Evolutionary conservation across 37 sponge, comb jelly and placozoan genomes (phyloP), one percentile per base, ranked within the genome.

Genomic region (Eunapius fragilis): DNA sequence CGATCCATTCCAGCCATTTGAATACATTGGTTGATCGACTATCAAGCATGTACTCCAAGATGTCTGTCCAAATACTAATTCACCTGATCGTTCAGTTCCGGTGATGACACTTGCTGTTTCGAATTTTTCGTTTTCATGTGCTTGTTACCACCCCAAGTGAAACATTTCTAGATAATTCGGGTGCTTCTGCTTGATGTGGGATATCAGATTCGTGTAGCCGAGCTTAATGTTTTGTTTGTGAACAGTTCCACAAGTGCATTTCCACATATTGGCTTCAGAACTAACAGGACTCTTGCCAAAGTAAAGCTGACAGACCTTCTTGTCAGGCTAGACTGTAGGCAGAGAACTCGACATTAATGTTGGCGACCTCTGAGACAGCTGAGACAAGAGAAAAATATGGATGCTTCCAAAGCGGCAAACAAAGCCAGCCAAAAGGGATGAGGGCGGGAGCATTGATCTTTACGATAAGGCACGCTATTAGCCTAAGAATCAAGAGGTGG

Each of bases 1-100:
- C 78, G 13, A 77, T 45, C 78, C 78, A 77, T 77, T 77, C 78
- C 26, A 77, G 33, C 78, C 78, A 77, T 38, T 77, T 27, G 37
- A 37, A 77, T 58, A 58, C 14, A 58, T 36, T 77, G 1, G 58
- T 58, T 58, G 58, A 58, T 58, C 58, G 14, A 58, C 58, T 58
- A 58, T 58, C 58, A 17, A 58, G 58, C 58, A 58, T 58, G 58
- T 58, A 58, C 14, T 58, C 58, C 58, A 58, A 58, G 14, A 19
- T 58, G 58, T 58, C 58, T 58, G 58, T 58, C 58, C 58, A 58
- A 19, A 58, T 58, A 58, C 19, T 58, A 19, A 58, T 12, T 12
- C 14, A 19, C 58, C 58, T 58, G 58, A 19, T 58, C 19, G 14
- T 11, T 17, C 58, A 58, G 58, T 58, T 32, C 78, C 26, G 37